Base-by-base conservation (phyloP, 1,140 invertebrate species). In the Stegodyphus dumicola region DNA sequence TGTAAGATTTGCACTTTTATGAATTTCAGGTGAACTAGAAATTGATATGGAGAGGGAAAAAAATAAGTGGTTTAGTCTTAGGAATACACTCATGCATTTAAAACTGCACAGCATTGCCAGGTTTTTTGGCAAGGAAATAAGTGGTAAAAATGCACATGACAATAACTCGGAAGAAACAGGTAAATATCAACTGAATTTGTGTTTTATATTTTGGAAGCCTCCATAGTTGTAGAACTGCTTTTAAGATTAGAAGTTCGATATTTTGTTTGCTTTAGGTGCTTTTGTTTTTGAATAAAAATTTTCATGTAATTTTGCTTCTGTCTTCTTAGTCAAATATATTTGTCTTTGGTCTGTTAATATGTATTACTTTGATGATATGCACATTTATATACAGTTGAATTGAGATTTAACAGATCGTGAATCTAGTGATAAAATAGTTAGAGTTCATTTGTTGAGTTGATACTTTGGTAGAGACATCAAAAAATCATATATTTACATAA, bases 51-150 rank as follows among this genome's bases (percentile, higher is more conserved):
- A 85, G 6, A 60, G 53, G 71, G n/a, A n/a, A 10, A 78, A 85
- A 17, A 78, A 64, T 60, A 77, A 70, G 48, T 85, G 84, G 75
- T 85, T 85, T 33, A 85, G 84, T 51, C 52, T 85, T 5, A 53
- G 75, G 0, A 78, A 78, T n/a, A 78, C 84, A 33, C 51, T 85
- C 15, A 71, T 78, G 56, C 84, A 52, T 33, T 69, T 85, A 13
- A 85, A 85, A 65, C 18, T 85, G n/a, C 84, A 85, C 13, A 85
- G 75, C 67, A 85, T 85, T 64, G 84, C 84, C 11, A 77, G 84
- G 33, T 85, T 85, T 11, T 78, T 85, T 65, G 84, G 84, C 1
- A 85, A 85, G 73, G 84, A 85, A 51, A 70, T 78, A 11, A 77
- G 64, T 56, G 73, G 70, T 74, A 79, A 79, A 70, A 83, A 73